Conservation (phyloP, 2,113 vertebrate species). For the Vidua macroura region DNA sequence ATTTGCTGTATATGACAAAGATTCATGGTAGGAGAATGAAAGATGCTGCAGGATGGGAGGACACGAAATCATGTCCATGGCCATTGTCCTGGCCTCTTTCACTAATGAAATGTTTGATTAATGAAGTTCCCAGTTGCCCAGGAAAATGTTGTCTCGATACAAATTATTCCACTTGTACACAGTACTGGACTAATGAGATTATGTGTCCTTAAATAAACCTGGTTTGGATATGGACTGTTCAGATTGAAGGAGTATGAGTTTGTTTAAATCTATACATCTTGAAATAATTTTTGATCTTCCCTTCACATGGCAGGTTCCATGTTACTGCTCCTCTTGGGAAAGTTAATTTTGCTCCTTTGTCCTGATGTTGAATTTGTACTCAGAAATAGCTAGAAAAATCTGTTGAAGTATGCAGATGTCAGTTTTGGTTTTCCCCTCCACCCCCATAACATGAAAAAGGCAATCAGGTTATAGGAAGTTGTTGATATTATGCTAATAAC, state of each 20-base stretch:
- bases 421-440: not conserved
- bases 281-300: not conserved
- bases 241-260: rapidly evolving
- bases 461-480: not conserved
- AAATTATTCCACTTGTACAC: rapidly evolving
- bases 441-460: not conserved
- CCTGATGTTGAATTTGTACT: not conserved
- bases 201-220: not conserved
- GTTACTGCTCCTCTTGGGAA: not conserved
- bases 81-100: rapidly evolving
- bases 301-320: not conserved
- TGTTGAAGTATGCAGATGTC: too few species aligned
- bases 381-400: not conserved
- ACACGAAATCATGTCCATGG: rapidly evolving
- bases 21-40: not conserved
- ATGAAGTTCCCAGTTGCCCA: rapidly evolving
- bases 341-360: not conserved
- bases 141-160: not conserved
- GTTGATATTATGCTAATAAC: not conserved
- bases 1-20: not conserved
- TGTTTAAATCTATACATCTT: not conserved
- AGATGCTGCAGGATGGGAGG: not conserved
- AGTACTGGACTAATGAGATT: too few species aligned
- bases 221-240: not conserved
- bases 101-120: not conserved